phyloP scores from a whole-genome alignment of 2,113 vertebrate species.

The Syrrhaptes paradoxus region DNA sequence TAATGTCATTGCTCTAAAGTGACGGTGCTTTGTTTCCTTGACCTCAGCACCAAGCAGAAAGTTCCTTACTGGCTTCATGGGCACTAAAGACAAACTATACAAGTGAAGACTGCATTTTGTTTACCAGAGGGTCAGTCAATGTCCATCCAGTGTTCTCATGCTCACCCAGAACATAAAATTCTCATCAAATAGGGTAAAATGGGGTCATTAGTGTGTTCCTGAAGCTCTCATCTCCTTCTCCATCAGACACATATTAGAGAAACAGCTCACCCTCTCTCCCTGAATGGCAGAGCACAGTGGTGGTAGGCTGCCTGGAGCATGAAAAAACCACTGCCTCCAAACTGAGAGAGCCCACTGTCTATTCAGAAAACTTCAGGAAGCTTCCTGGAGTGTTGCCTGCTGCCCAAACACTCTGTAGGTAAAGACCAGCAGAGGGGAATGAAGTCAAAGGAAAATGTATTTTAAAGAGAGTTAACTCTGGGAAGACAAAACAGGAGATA shows the following conservation, averaged over 20 bases:
- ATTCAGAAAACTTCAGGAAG: background rate
- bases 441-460: background rate
- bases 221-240: background rate
- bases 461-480: background rate
- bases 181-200: background rate
- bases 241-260: background rate
- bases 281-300: background rate
- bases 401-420: background rate
- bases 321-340: background rate
- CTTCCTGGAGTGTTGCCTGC: background rate
- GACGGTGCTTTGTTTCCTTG: background rate
- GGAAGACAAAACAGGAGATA: background rate
- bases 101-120: background rate
- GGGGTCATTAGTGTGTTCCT: background rate
- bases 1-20: background rate
- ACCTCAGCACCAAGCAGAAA: background rate
- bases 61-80: background rate
- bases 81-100: background rate
- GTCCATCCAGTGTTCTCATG: fast-evolving
- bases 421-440: background rate
- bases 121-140: background rate
- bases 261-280: background rate
- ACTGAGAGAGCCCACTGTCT: background rate
- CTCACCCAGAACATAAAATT: background rate
- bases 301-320: background rate